These are phyloP conservation scores for Stichodactyla mertensii DNA, from an alignment of 64 coral and sea anemone genomes.

Conservation along the genomic window DNA sequence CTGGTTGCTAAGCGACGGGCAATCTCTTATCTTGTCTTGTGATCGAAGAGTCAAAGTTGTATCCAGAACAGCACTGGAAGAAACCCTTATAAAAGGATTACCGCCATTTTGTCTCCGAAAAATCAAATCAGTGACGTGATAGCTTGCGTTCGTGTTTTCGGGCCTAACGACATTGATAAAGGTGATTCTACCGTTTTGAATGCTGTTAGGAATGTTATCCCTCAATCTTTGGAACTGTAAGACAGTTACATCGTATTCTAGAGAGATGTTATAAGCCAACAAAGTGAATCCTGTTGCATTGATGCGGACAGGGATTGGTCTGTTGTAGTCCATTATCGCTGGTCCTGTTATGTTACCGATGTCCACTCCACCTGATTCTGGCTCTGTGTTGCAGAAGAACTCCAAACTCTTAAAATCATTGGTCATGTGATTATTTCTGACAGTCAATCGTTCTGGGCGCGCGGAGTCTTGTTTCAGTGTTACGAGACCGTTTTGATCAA, in stretches of 20 bases:
- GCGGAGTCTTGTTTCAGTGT: constrained; percentile 37
- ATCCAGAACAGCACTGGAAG: background rate
- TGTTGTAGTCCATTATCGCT: constrained; percentile 31
- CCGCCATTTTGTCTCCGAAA: background rate
- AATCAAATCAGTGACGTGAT: constrained; percentile 1
- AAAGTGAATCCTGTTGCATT: constrained; percentile 20
- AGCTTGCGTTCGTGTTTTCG: background rate
- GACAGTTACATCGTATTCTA: background rate
- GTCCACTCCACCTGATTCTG: constrained; percentile 35
- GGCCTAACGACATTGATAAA: constrained; percentile 26
- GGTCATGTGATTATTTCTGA: background rate
- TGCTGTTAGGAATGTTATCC: constrained; percentile 9
- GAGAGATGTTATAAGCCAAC: constrained; percentile 42
- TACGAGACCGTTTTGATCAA: constrained; percentile 36
- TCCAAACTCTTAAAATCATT: background rate
- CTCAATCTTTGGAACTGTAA: constrained; percentile 24
- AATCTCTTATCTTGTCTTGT: background rate
- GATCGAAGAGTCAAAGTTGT: background rate
- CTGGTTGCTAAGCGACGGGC: constrained; percentile 26
- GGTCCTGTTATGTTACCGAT: constrained; percentile 49
- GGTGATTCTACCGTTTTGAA: constrained; percentile 23
- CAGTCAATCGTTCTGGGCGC: constrained; percentile 30
- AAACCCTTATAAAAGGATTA: background rate
- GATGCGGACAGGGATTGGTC: constrained; percentile 23
- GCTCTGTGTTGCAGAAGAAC: constrained; percentile 53